Base-by-base conservation (phyloP, 2,888 invertebrate species). In the Bugula neritina region DNA sequence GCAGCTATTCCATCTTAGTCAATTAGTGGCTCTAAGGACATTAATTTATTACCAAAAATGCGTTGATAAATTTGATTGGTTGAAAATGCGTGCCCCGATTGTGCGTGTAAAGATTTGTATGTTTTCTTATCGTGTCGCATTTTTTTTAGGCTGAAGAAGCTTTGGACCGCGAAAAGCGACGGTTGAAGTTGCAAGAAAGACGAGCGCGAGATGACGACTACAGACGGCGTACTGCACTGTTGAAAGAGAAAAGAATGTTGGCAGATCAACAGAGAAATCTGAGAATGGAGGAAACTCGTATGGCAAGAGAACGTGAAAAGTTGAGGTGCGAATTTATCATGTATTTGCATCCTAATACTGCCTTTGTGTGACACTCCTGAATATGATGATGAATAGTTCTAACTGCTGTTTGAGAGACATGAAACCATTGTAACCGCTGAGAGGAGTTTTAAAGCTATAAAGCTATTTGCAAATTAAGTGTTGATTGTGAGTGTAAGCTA, bases 201-300 rank as follows among this genome's bases (percentile, higher is more conserved):
- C 74, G 76, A 58, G 72, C 90, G 71, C 88, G 93, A 34, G 92
- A 93, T 80, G 91, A 92, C 78, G 92, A 92, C 80, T 88, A 93
- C 27, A 87, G 92, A 63, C 87, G 92, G 43, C 89, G 91, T 69
- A 73, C 77, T 69, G 78, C 79, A 27, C 71, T 80, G 35, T 2
- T 70, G 25, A 43, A 54, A 17, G 70, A 70, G 43, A 43, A 70
- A 29, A 43, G 70, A 23, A 27, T n/a, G 27, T 54, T 70, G 29
- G 52, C 70, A 25, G 70, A 43, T n/a, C 52, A 70, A 17, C 43
- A 54, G 23, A 21, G 70, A 23, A 5, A 10, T 5, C 10, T 70
- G 27, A n/a, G 92, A 1, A 91, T 91, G 81, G 94, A 95, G 85
- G 91, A 93, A 54, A 88, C 90, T 63, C 89, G 92, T 71, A 87